These are phyloP conservation scores for Hydrophis major DNA, from an alignment of 2,797 vertebrate genomes.

Conservation along the genomic window DNA sequence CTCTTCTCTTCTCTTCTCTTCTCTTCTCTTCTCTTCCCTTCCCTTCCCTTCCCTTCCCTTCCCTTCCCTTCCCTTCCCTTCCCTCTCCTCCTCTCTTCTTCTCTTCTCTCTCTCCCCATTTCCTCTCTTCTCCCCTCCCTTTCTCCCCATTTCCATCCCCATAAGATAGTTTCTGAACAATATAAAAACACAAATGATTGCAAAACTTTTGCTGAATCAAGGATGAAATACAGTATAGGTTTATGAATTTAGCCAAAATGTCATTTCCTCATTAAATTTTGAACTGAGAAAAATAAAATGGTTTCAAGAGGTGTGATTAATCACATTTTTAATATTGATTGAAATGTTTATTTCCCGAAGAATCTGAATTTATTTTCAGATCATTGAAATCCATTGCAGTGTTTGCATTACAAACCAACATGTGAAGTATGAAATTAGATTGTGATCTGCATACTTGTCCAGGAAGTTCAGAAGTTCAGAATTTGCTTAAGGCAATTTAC, in stretches of 20 bases:
- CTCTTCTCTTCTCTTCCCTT: no score
- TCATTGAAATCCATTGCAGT: background rate
- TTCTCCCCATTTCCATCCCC: background rate
- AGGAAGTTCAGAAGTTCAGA: background rate
- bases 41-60: no score
- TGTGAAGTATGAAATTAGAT: background rate
- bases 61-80: no score
- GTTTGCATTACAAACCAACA: background rate
- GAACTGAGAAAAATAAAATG: background rate
- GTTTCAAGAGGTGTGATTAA: background rate
- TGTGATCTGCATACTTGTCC: background rate
- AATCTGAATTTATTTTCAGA: background rate
- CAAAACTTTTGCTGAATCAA: background rate
- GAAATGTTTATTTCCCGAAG: background rate
- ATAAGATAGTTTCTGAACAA: background rate
- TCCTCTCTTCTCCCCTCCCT: no score
- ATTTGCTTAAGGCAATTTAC: no score
- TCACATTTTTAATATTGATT: background rate
- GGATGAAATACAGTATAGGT: background rate
- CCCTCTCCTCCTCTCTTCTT: rapidly evolving
- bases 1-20: no score
- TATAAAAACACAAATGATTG: background rate
- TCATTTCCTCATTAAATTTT: background rate
- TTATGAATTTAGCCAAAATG: background rate
- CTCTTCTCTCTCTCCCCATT: no score